Evolutionary conservation across 2,113 vertebrate genomes (phyloP), one percentile per base, ranked within the genome.

Genomic region (Tretioscincus oriximinensis): DNA sequence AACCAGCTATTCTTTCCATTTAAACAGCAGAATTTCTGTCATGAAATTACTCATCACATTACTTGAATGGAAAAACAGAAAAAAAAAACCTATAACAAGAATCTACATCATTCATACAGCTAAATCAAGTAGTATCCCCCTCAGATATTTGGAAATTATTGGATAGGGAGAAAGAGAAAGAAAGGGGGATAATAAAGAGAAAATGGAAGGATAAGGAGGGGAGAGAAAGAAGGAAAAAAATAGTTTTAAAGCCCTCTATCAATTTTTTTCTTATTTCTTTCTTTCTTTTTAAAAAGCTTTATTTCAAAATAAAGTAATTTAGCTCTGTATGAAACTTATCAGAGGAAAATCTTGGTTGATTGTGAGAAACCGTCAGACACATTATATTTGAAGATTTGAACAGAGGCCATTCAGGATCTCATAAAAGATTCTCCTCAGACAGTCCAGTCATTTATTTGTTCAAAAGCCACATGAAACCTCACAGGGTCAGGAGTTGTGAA

Each of bases 11-110:
- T 87, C 81, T 12, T 78, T 82, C 81, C 76, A 84, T 72, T 90
- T 88, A 83, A 2, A 78, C 45, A 88, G 12, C 81, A 81, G 73
- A 70, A 80, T 81, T 85, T 86, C 24, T 49, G n/a, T n/a, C 7
- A 41, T 45, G 22, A 78, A 70, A 16, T 20, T 9, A 60, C 41
- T 70, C 51, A n/a, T 8, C 31, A 26, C 45, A 29, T 61, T 47
- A 69, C 4, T 16, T 58, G 54, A 58, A 58, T 58, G 54, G 18
- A 58, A 58, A 58, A 18, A 58, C 2, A 84, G 85, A 47, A 5
- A 4, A 84, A 82, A 80, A 69, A 89, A 86, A 90, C 81, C 82
- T 85, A 47, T 92, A 91, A 88, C 89, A 91, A 84, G 22, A 29
- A 65, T 88, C 89, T 78, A 88, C 78, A 88, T 80, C 73, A 83